phyloP scores from a whole-genome alignment of 2,113 vertebrate genomes.

The Callipepla squamata region DNA sequence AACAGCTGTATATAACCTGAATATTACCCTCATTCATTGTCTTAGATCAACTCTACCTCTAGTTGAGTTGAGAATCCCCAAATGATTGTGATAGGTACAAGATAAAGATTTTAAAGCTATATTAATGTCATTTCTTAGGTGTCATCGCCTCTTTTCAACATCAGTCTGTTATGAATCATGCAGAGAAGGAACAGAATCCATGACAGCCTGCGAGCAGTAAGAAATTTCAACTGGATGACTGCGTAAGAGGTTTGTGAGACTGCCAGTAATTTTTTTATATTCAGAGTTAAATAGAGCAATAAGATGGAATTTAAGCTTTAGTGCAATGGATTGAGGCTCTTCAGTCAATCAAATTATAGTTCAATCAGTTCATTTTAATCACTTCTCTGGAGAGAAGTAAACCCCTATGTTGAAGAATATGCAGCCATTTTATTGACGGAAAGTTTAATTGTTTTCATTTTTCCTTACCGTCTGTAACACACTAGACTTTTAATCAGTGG shows the following conservation, averaged over 20 bases:
- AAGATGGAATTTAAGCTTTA: conserved; percentile 71
- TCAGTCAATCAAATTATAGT: conserved; percentile 82
- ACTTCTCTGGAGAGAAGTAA: conserved; percentile 82
- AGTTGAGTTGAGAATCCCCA: neutral
- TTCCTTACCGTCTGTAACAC: conserved; percentile 81
- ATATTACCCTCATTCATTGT: neutral
- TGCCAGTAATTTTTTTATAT: conserved; percentile 48
- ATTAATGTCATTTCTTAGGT: neutral
- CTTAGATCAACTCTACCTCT: neutral
- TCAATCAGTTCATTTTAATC: conserved; percentile 86
- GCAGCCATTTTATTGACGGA: conserved; percentile 84
- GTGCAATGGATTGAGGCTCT: conserved; percentile 62
- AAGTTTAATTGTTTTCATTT: conserved; percentile 87
- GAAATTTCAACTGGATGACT: conserved; percentile 27
- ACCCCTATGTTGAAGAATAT: conserved; percentile 77
- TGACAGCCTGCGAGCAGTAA: neutral
- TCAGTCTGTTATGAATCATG: neutral
- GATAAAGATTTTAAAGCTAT: neutral
- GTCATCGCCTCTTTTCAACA: rapidly evolving
- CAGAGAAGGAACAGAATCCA: neutral
- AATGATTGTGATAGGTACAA: neutral
- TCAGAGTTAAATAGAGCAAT: conserved; percentile 70
- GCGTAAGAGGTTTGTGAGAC: conserved; percentile 22
- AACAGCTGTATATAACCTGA: conserved; percentile 3
- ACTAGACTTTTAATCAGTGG: conserved; percentile 85